Base-by-base conservation (phyloP, 2,797 vertebrate genomes). In the Hydrolagus colliei region DNA sequence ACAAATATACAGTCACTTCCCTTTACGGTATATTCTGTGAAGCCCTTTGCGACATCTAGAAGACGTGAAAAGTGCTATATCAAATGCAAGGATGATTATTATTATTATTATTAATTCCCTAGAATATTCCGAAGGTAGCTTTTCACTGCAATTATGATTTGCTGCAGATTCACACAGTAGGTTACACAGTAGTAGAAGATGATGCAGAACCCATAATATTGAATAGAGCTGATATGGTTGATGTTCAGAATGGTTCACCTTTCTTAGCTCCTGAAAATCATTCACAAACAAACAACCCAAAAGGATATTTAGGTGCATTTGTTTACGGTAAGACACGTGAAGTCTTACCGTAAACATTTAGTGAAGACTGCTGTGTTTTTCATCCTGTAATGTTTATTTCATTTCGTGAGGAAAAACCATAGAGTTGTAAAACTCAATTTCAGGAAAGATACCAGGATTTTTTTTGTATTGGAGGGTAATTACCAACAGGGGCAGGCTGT, bases 171-270 rank as follows among this genome's bases (percentile, higher is more conserved):
- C 79, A n/a, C 14, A 84, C 65, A 32, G 68, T 20, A 41, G 79
- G 32, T 63, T 84, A 11, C 68, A 84, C 27, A 27, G 85, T 72
- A 65, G 65, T 84, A 20, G 79, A 84, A 84, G 87, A 89, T 9
- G 86, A 82, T 73, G 86, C 61, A 22, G 86, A 88, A 59, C n/a
- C 86, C 18, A 22, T 90, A 13, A 52, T 89, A 27, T 61, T 88
- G 86, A 88, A 90, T 73, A 88, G 85, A 72, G 87, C 86, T 85
- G 77, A 86, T 59, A 41, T 71, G 68, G 86, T 87, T 13, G 4
- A 9, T 87, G 20, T 18, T 86, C 87, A 86, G 72, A 86, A 73
- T 0, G 14, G 9, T 52, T 52, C 79, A 20, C 68, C 79, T 1
- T 71, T 63, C 65, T 65, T 67, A 18, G 18, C 79, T n/a, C 35